Evolutionary conservation across 2,888 invertebrate genomes (phyloP), one percentile per base, ranked within the genome.

Genomic region (Terebella lapidaria): DNA sequence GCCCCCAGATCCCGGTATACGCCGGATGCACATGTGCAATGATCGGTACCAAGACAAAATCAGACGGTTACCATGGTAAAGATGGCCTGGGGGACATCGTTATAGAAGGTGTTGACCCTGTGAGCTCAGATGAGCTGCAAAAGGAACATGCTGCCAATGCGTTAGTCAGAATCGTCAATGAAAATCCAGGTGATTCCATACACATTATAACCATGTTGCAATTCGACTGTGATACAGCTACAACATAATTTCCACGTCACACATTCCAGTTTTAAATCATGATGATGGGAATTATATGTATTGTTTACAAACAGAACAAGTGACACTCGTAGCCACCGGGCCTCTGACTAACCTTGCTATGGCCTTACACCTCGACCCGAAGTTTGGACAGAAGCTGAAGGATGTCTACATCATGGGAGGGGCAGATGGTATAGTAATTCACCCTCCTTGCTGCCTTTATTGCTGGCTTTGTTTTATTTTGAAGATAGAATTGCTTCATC

Each of bases 341-440:
- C 61, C 65, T 1, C 61, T 63, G 26, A 65, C 65, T 2, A 65
- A 65, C 54, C 10, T 65, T 2, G 63, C 65, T 2, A 25, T 56
- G 15, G 65, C 61, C 15, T 20, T 60, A 5, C 45, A 57, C 18
- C 27, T 59, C 3, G 61, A 65, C 42, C 49, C 47, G 10, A 24
- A 54, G 2, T 59, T 65, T 30, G 61, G 59, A 2, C 55, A 47
- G 25, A 60, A 63, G 10, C 29, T 63, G 10, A 54, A 60, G 26
- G 59, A 61, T n/a, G 25, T 35, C 15, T 29, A 42, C 28, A 52
- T 65, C 46, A 65, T 65, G 65, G 65, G 65, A 20, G 65, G 65
- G n/a, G n/a, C n/a, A n/a, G n/a, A n/a, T n/a, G n/a, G n/a, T n/a
- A n/a, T n/a, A n/a, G n/a, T n/a, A n/a, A n/a, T n/a, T n/a, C n/a